Evolutionary conservation across 2,888 invertebrate species (phyloP).

Genomic region (Mesorhabditis belari): DNA sequence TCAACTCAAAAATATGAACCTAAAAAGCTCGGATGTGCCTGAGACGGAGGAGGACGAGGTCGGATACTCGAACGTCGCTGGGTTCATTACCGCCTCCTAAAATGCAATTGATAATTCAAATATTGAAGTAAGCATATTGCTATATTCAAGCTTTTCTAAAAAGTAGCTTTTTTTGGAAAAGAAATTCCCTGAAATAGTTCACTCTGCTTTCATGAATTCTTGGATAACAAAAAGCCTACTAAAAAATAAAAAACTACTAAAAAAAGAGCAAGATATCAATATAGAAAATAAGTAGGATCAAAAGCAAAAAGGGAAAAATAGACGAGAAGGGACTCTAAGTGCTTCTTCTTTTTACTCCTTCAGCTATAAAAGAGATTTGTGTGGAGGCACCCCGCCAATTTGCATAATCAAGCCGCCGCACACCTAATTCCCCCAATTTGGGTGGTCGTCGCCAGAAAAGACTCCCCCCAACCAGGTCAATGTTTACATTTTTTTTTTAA

Average conservation of each 20-base stretch:
- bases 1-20: conserved; percentile 1
- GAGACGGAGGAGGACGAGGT: conserved; percentile 16
- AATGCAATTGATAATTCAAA: background rate
- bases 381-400: background rate
- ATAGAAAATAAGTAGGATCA: too few species aligned
- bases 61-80: background rate
- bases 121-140: background rate
- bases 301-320: too few species aligned
- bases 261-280: background rate
- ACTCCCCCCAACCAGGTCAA: too few species aligned
- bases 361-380: too few species aligned
- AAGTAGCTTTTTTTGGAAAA: background rate
- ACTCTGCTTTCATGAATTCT: too few species aligned
- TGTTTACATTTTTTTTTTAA: too few species aligned
- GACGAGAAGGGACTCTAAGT: too few species aligned
- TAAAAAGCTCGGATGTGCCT: conserved; percentile 28
- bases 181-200: too few species aligned
- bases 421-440: background rate
- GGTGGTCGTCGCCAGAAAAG: background rate
- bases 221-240: too few species aligned
- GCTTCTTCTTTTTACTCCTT: too few species aligned
- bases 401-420: background rate
- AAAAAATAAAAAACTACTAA: too few species aligned
- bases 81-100: background rate
- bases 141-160: background rate